These are phyloP conservation scores for Drosophila guanche DNA, from an alignment of 1,140 invertebrate genomes.

Conservation along the genomic window DNA sequence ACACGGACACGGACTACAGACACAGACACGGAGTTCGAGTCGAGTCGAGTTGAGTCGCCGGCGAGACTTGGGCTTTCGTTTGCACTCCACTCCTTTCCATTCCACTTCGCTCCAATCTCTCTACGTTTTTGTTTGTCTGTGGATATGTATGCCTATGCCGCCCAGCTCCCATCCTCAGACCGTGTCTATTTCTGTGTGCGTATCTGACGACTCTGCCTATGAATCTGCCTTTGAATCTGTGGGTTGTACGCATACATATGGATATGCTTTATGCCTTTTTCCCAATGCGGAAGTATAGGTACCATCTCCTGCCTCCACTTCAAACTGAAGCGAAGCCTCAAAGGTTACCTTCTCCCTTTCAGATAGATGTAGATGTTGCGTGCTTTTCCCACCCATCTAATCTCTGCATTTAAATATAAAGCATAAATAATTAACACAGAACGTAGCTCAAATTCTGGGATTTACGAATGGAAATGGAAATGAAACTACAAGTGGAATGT, in stretches of 20 bases:
- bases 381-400: constrained; percentile 40
- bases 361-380: neutral
- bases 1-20: constrained; percentile 71
- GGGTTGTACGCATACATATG: constrained; percentile 37
- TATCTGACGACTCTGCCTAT: constrained; percentile 17
- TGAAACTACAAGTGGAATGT: constrained; percentile 5
- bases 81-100: too few relatives aligned
- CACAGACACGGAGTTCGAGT: constrained; percentile 18
- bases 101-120: constrained; percentile 4
- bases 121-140: constrained; percentile 61
- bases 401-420: constrained; percentile 78
- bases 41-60: constrained; percentile 5
- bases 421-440: constrained; percentile 78
- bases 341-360: constrained; percentile 20
- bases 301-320: constrained; percentile 62
- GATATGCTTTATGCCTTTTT: constrained; percentile 61
- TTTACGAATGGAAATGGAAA: constrained; percentile 11
- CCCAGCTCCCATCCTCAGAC: too few relatives aligned
- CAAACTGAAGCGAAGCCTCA: constrained; percentile 62
- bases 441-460: constrained; percentile 6
- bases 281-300: constrained; percentile 72
- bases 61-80: constrained; percentile 42
- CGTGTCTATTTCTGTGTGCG: neutral
- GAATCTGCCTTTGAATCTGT: constrained; percentile 18
- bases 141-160: constrained; percentile 66